Conservation (phyloP, 2,888 invertebrate species). For the Sinelater perroti region DNA sequence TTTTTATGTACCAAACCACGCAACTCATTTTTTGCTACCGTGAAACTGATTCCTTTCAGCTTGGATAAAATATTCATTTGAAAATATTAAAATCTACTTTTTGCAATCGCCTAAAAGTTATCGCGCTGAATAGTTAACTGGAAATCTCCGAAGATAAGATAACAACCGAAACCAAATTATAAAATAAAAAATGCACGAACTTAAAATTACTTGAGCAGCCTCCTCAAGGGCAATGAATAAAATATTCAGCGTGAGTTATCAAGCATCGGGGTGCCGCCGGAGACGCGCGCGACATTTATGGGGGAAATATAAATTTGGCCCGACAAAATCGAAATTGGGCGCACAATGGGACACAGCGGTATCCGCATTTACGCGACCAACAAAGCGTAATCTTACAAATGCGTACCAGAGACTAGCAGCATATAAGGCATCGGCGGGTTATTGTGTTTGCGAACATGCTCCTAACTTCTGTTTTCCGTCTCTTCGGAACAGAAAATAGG, state of each 20-base stretch:
- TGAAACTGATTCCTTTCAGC: too few relatives aligned
- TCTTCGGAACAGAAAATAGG: too few relatives aligned
- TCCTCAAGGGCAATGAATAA: slow-evolving; percentile 13
- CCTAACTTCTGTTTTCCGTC: too few relatives aligned
- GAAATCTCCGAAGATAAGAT: neutral
- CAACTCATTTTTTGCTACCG: too few relatives aligned
- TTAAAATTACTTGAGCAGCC: slow-evolving; percentile 13
- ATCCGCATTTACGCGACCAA: slow-evolving; percentile 10
- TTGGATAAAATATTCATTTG: too few relatives aligned
- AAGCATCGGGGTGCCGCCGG: neutral
- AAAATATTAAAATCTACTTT: too few relatives aligned
- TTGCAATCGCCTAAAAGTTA: too few relatives aligned
- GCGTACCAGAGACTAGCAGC: slow-evolving; percentile 10
- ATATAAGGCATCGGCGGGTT: slow-evolving; percentile 15
- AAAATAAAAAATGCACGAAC: slow-evolving; percentile 10
- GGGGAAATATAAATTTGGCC: too few relatives aligned
- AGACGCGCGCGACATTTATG: neutral
- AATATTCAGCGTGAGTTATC: slow-evolving; percentile 9
- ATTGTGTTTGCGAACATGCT: slow-evolving; percentile 16
- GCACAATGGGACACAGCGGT: neutral
- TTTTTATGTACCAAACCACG: too few relatives aligned
- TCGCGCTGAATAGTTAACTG: neutral
- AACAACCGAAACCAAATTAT: slow-evolving; percentile 8
- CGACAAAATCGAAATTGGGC: too few relatives aligned
- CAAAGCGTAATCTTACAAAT: slow-evolving; percentile 20